phyloP scores from a whole-genome alignment of 1,140 invertebrate species.

The Pseudobourletiella spinata region DNA sequence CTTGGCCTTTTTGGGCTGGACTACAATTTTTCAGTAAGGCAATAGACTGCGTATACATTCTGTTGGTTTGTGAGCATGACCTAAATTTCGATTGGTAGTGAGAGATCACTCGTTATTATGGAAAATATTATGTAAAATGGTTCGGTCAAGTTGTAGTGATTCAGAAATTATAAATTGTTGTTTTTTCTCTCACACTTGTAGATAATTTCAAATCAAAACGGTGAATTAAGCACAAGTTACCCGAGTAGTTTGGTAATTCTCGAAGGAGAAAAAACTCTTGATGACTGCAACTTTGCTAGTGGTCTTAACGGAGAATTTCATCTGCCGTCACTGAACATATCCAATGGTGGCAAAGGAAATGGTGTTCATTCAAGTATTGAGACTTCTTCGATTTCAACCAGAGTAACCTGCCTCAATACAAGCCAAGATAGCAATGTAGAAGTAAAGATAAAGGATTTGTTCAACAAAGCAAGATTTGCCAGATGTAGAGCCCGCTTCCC shows the following conservation, averaged over 20 bases:
- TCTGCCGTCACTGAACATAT: no score
- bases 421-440: constrained; percentile 8
- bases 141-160: no score
- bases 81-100: no score
- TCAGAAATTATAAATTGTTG: no score
- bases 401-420: background rate
- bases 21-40: constrained; percentile 44
- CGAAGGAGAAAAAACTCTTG: constrained; percentile 50
- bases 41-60: background rate
- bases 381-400: background rate
- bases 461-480: constrained; percentile 44
- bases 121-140: no score
- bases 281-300: no score
- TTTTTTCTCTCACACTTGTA: no score
- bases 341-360: constrained; percentile 10
- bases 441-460: constrained; percentile 31
- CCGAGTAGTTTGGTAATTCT: constrained; percentile 61
- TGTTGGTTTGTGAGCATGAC: no score
- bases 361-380: background rate
- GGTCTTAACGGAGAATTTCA: no score
- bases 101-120: no score
- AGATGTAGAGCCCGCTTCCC: constrained; percentile 68
- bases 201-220: constrained; percentile 54
- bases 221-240: constrained; percentile 48
- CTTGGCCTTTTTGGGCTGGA: constrained; percentile 53